phyloP scores from a whole-genome alignment of 2,888 invertebrate genomes.

The Unio delphinus region DNA sequence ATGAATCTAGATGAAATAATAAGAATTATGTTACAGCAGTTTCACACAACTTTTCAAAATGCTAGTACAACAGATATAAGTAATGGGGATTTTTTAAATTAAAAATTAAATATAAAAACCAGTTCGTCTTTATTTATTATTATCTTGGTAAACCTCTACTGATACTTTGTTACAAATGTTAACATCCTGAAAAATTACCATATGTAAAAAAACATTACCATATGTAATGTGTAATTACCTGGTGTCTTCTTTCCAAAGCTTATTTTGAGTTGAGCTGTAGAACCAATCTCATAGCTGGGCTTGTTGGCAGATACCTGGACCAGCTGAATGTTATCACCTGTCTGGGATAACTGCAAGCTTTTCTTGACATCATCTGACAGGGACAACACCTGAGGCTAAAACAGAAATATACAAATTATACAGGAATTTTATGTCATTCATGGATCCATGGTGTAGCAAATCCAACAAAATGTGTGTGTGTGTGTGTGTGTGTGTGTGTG shows the following conservation, averaged over 20 bases:
- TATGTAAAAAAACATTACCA: neutral
- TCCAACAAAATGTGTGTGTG: too few species aligned
- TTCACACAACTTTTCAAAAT: neutral
- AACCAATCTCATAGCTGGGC: slow-evolving; percentile 68
- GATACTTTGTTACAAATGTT: too few species aligned
- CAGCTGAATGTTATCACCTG: slow-evolving; percentile 31
- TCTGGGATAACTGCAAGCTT: slow-evolving; percentile 20
- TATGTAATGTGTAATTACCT: slow-evolving; percentile 18
- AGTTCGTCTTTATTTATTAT: too few species aligned
- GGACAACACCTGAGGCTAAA: slow-evolving; percentile 39
- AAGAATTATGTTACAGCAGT: neutral
- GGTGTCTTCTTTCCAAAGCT: slow-evolving; percentile 49
- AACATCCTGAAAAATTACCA: too few species aligned
- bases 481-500: too few species aligned
- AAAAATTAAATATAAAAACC: neutral
- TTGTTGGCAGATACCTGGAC: slow-evolving; percentile 52
- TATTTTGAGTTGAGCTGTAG: slow-evolving; percentile 61
- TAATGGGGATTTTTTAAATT: too few species aligned
- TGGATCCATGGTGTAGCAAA: neutral
- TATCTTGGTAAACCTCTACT: too few species aligned
- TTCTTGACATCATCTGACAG: slow-evolving; percentile 44
- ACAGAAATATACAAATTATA: neutral
- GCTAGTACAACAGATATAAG: neutral
- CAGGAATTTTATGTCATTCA: neutral
- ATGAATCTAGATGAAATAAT: neutral